Evolutionary conservation across 2,888 invertebrate species (phyloP).

Genomic region (Orchesellides sinensis): DNA sequence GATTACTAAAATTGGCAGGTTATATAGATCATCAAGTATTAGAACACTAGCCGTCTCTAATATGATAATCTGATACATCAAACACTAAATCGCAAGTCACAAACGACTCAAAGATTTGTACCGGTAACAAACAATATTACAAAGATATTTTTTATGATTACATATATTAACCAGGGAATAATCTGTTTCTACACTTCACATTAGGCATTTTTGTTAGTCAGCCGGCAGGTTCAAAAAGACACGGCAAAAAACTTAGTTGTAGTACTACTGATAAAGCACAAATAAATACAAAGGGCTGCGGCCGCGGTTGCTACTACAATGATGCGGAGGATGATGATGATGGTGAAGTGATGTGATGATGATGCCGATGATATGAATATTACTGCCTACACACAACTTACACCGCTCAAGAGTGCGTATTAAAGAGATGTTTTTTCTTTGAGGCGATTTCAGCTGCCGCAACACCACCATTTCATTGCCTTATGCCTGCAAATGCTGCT

Average conservation of each 20-base stretch:
- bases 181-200: conserved; percentile 47
- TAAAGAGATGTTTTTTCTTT: conserved; percentile 51
- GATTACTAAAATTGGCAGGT: too few relatives aligned
- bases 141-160: conserved; percentile 44
- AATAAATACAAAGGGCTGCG: conserved; percentile 53
- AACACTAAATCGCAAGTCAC: neutral
- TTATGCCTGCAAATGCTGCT: conserved; percentile 37
- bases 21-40: too few relatives aligned
- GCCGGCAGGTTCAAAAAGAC: conserved; percentile 50
- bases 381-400: conserved; percentile 48
- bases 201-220: conserved; percentile 47
- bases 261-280: conserved; percentile 45
- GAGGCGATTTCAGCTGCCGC: conserved; percentile 57
- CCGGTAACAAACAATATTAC: conserved; percentile 7
- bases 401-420: conserved; percentile 9
- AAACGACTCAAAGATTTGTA: conserved; percentile 9
- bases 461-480: conserved; percentile 52
- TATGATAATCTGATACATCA: neutral
- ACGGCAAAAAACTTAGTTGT: conserved; percentile 7
- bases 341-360: conserved; percentile 47
- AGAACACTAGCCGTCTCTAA: too few relatives aligned
- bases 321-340: conserved; percentile 41
- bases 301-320: conserved; percentile 44
- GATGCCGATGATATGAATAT: conserved; percentile 52
- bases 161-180: conserved; percentile 30